A percentile compares a stretch with the other conserved stretches of the same genome.
phyloP scores from a whole-genome alignment of 2,888 invertebrate genomes.

The Ganaspis brasiliensis region DNA sequence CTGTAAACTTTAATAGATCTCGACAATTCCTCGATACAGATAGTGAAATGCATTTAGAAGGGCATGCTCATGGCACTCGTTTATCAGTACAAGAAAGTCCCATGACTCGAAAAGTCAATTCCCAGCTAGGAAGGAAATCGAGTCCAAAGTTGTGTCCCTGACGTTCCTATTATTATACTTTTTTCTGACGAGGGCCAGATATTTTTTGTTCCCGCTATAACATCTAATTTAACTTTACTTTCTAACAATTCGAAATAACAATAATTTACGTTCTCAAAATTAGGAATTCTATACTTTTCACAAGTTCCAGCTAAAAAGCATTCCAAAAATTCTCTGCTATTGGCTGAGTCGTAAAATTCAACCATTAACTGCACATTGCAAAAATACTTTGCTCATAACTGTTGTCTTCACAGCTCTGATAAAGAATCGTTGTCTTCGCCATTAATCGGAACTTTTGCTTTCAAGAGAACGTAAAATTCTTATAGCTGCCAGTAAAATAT shows the following conservation, averaged over 20 bases:
- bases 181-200: conserved; percentile 44
- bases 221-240: too few relatives aligned
- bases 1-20: neutral
- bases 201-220: neutral
- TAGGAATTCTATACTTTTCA: too few relatives aligned
- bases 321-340: neutral
- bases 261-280: too few relatives aligned
- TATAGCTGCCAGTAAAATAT: conserved; percentile 2
- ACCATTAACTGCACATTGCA: neutral
- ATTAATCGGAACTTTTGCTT: conserved; percentile 16
- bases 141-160: conserved; percentile 61
- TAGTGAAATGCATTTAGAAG: neutral
- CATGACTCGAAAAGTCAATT: conserved; percentile 28
- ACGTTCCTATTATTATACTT: conserved; percentile 69
- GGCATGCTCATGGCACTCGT: conserved; percentile 16
- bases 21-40: neutral
- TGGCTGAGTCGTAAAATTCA: neutral
- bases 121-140: conserved; percentile 45
- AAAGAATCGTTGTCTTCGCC: conserved; percentile 16
- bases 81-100: conserved; percentile 10
- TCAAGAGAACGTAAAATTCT: conserved; percentile 2
- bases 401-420: conserved; percentile 12
- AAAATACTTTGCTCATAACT: conserved; percentile 20
- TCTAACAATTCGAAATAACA: too few relatives aligned
- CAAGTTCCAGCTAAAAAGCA: neutral